phyloP scores from a whole-genome alignment of 2,888 invertebrate genomes.

The Philaethria dido region DNA sequence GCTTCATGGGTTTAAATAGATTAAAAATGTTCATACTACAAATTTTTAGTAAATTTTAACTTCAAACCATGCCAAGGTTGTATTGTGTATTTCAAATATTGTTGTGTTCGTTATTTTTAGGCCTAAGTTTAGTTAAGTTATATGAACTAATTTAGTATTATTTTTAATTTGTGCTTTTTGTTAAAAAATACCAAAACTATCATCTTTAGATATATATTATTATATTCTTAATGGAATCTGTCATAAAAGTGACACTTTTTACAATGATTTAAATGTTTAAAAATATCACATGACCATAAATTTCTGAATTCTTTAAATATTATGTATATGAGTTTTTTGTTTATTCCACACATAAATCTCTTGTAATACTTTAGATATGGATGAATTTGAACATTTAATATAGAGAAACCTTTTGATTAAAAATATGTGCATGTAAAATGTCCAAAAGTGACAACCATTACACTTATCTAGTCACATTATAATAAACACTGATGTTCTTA shows the following conservation, averaged over 20 bases:
- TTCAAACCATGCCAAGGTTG: not conserved
- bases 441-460: not conserved
- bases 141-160: constrained; percentile 4
- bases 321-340: not conserved
- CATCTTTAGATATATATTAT: no score
- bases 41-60: not conserved
- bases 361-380: not conserved
- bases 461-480: constrained; percentile 3
- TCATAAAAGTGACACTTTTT: not conserved
- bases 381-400: not conserved
- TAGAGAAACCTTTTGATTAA: no score
- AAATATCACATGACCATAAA: not conserved
- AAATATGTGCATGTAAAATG: not conserved
- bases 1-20: not conserved
- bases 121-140: constrained; percentile 8
- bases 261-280: not conserved
- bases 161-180: not conserved
- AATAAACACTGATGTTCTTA: not conserved
- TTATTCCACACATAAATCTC: not conserved
- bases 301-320: not conserved
- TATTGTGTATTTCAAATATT: constrained; percentile 5
- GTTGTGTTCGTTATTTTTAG: constrained; percentile 12
- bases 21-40: not conserved
- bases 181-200: not conserved
- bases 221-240: not conserved